Percentiles rank a stretch among this genome's conserved stretches.
These are phyloP conservation scores for Hirtodrosophila alboralis DNA, from an alignment of 2,888 invertebrate genomes.

Conservation along the genomic window DNA sequence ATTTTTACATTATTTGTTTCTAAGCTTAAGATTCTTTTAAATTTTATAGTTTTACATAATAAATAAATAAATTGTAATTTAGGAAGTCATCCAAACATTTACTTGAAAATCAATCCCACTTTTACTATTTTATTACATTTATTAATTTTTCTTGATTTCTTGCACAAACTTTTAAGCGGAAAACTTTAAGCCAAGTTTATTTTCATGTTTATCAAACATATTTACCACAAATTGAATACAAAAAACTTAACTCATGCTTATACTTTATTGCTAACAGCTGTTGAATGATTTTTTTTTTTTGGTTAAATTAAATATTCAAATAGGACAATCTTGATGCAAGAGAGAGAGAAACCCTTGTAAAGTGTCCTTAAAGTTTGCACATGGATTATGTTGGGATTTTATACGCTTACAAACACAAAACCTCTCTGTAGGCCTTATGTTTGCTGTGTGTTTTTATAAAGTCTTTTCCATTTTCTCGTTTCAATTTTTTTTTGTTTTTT, in stretches of 20 bases:
- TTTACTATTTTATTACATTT: background rate
- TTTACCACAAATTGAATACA: conserved; percentile 40
- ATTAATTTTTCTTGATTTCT: too few species aligned
- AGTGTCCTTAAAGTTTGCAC: conserved; percentile 74
- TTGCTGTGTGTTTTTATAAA: conserved; percentile 52
- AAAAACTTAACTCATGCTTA: conserved; percentile 31
- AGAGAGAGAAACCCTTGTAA: conserved; percentile 42
- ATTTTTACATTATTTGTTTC: too few species aligned
- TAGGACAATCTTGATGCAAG: conserved; percentile 55
- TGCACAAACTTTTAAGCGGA: too few species aligned
- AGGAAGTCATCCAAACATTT: too few species aligned
- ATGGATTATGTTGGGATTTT: conserved; percentile 69
- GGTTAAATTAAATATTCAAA: conserved; percentile 65
- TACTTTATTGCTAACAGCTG: conserved; percentile 52
- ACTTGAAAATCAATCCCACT: too few species aligned
- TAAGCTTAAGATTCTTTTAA: too few species aligned
- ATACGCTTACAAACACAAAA: conserved; percentile 54
- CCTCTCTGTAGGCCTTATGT: conserved; percentile 42
- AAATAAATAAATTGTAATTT: too few species aligned
- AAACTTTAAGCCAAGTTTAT: conserved; percentile 17
- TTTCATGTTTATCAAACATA: conserved; percentile 23
- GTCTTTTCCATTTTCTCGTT: conserved; percentile 27
- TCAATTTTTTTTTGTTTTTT: conserved; percentile 1
- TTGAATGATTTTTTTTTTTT: conserved; percentile 49
- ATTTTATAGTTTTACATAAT: too few species aligned